A percentile compares a stretch with the other conserved stretches of the same genome.
These are phyloP conservation scores for Aricia agestis DNA, from an alignment of 1,140 invertebrate genomes.

Conservation along the genomic window DNA sequence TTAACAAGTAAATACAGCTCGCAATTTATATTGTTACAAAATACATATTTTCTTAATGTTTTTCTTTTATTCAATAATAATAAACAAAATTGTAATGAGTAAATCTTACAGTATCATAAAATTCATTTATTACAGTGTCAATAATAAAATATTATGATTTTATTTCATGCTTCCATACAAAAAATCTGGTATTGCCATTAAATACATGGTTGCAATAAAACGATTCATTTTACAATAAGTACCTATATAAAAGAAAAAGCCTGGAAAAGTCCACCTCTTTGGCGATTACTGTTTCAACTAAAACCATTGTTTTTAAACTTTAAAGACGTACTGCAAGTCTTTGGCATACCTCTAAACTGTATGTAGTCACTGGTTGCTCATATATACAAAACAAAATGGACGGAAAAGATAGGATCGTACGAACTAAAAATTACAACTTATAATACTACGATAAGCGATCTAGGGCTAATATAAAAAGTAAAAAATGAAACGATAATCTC, in stretches of 20 bases:
- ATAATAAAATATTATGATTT: too few relatives aligned
- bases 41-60: too few relatives aligned
- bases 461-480: constrained; percentile 65
- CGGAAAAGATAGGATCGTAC: constrained; percentile 66
- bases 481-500: constrained; percentile 63
- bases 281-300: constrained; percentile 58
- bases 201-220: too few relatives aligned
- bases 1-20: too few relatives aligned
- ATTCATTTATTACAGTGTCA: too few relatives aligned
- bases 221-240: too few relatives aligned
- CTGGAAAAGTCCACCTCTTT: constrained; percentile 52
- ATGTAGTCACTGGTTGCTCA: constrained; percentile 41
- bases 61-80: too few relatives aligned
- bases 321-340: constrained; percentile 62
- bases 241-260: background rate
- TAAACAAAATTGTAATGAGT: too few relatives aligned
- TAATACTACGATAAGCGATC: constrained; percentile 25
- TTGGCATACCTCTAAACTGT: constrained; percentile 73
- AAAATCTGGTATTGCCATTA: too few relatives aligned
- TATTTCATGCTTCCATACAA: too few relatives aligned
- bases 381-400: constrained; percentile 58
- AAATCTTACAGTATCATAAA: too few relatives aligned
- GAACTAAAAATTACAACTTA: constrained; percentile 28
- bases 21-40: too few relatives aligned
- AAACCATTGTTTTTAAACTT: constrained; percentile 35